Percentiles rank a stretch among this genome's conserved stretches.
These are phyloP conservation scores for Perithous albicinctus DNA, from an alignment of 2,888 invertebrate genomes.

Conservation along the genomic window DNA sequence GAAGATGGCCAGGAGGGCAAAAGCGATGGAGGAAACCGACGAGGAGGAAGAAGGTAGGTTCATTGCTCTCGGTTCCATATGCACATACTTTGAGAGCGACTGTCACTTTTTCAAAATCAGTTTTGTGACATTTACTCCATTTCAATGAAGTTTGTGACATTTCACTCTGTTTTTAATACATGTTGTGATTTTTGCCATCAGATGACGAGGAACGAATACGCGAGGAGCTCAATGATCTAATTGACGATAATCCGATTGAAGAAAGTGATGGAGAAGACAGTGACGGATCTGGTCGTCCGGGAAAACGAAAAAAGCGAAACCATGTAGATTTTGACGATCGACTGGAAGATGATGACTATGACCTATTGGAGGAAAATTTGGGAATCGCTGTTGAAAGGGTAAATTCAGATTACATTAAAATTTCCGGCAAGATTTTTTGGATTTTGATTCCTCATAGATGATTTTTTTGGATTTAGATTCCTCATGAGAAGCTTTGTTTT, in stretches of 20 bases:
- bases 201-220: constrained; percentile 94
- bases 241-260: constrained; percentile 97
- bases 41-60: constrained; percentile 93
- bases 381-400: constrained; percentile 97
- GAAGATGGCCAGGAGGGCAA: constrained; percentile 92
- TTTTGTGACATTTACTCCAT: too few relatives aligned
- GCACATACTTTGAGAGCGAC: not conserved
- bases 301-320: constrained; percentile 93
- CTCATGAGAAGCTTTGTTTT: too few relatives aligned
- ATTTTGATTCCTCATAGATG: too few relatives aligned
- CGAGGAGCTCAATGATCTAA: constrained; percentile 97
- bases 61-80: not conserved
- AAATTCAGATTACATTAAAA: constrained; percentile 76
- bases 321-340: constrained; percentile 95
- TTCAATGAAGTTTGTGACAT: too few relatives aligned
- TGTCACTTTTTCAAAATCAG: not conserved
- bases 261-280: constrained; percentile 94
- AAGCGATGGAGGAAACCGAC: constrained; percentile 94
- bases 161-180: not conserved
- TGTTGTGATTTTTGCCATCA: constrained; percentile 78
- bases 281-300: constrained; percentile 87
- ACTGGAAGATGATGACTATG: constrained; percentile 99
- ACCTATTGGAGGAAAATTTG: constrained; percentile 98
- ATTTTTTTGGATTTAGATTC: too few relatives aligned
- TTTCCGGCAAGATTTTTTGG: too few relatives aligned